Conservation (phyloP, 1,140 invertebrate species). For the Oncopodura yosiiana region DNA sequence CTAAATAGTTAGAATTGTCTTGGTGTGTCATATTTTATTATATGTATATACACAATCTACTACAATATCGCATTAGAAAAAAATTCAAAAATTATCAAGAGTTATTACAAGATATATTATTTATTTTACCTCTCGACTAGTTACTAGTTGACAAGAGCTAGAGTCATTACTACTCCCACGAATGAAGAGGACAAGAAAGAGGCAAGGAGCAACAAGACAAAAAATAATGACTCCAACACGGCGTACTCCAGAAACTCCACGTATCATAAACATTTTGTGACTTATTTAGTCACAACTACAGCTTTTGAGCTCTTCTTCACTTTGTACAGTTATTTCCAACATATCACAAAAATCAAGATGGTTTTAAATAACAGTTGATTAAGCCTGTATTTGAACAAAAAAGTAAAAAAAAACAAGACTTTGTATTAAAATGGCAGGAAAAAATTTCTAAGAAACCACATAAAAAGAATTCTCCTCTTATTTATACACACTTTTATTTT, state of each 20-base stretch:
- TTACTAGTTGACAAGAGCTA: constrained; percentile 23
- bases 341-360: constrained; percentile 1
- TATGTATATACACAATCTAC: neutral
- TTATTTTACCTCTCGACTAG: constrained; percentile 31
- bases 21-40: no score
- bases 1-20: no score
- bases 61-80: neutral
- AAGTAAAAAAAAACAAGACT: no score
- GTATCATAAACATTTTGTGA: constrained; percentile 28
- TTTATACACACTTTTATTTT: no score
- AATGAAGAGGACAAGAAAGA: constrained; percentile 24
- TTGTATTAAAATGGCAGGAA: no score
- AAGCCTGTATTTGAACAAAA: no score
- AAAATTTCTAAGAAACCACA: no score
- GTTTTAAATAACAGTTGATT: no score
- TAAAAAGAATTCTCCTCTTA: no score
- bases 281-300: no score
- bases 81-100: neutral
- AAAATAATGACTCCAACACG: constrained; percentile 15
- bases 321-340: neutral
- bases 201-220: constrained; percentile 19
- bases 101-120: neutral
- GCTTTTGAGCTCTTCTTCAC: neutral
- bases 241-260: constrained; percentile 19
- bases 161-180: constrained; percentile 23